Percentiles rank a stretch among this genome's conserved stretches.
Conservation (phyloP, 1,140 invertebrate species). For the Heliconius himera region DNA sequence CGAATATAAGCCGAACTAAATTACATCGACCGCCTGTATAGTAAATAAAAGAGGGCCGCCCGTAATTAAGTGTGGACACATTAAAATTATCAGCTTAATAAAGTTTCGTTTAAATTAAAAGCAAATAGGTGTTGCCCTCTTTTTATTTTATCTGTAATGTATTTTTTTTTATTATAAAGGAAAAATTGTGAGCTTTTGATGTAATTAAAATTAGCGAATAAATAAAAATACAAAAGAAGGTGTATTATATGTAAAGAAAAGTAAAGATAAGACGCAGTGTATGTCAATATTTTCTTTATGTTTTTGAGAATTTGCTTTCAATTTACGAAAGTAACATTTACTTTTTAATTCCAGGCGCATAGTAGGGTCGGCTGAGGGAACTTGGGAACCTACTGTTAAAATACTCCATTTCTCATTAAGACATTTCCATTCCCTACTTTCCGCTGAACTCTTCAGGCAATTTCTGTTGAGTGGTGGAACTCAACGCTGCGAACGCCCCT, state of each 20-base stretch:
- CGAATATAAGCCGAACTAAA: background rate
- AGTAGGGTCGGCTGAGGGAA: no score
- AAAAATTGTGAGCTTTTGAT: background rate
- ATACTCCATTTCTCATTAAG: no score
- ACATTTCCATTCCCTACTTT: no score
- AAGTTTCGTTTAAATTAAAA: conserved; percentile 15
- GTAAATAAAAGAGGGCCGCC: background rate
- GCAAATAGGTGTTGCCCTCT: background rate
- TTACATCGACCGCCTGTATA: background rate
- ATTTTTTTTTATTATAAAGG: no score
- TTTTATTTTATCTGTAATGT: background rate
- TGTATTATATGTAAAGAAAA: background rate
- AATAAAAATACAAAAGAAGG: no score
- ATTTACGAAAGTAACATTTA: background rate
- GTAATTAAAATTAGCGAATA: background rate
- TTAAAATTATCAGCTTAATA: conserved; percentile 12
- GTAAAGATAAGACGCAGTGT: background rate
- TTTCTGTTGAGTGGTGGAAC: no score
- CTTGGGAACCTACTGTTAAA: no score
- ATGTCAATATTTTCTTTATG: background rate
- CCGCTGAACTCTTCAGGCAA: no score
- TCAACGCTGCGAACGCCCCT: no score
- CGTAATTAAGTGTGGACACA: conserved; percentile 7
- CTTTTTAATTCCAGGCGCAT: no score
- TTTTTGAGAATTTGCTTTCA: background rate